Evolutionary conservation across 2,113 vertebrate species (phyloP).

Genomic region (Odocoileus hemionus): DNA sequence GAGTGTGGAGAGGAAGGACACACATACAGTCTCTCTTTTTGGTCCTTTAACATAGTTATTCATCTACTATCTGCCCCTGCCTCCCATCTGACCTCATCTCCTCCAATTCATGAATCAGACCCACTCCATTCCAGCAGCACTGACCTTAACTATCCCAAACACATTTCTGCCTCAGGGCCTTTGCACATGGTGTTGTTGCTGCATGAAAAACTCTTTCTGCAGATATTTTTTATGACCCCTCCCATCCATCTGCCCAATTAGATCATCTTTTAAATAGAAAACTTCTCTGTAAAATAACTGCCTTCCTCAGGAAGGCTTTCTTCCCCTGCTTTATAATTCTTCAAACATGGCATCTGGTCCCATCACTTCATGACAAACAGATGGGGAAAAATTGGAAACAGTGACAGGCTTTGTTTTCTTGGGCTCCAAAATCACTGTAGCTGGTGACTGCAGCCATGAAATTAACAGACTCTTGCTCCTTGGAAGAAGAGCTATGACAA

Average conservation of each 20-base stretch:
- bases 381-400: not conserved
- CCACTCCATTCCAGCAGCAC: not conserved
- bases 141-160: not conserved
- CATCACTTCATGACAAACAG: not conserved
- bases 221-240: not conserved
- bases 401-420: not conserved
- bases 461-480: not conserved
- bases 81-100: not conserved
- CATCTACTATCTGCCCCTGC: accelerated
- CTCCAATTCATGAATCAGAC: not conserved
- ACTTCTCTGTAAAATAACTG: not conserved
- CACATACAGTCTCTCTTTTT: not conserved
- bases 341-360: not conserved
- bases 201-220: not conserved
- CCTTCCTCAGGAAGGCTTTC: not conserved
- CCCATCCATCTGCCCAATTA: too few relatives aligned
- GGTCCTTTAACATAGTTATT: not conserved
- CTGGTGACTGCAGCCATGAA: not conserved
- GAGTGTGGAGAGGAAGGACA: not conserved
- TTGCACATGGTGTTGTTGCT: not conserved
- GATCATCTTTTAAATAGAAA: not conserved
- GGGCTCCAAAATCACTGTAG: not conserved
- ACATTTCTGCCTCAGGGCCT: not conserved
- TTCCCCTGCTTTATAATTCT: not conserved
- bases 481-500: not conserved